Evolutionary conservation across 2,888 invertebrate genomes (phyloP), one percentile per base, ranked within the genome.

Genomic region (Oeneis ivallda): DNA sequence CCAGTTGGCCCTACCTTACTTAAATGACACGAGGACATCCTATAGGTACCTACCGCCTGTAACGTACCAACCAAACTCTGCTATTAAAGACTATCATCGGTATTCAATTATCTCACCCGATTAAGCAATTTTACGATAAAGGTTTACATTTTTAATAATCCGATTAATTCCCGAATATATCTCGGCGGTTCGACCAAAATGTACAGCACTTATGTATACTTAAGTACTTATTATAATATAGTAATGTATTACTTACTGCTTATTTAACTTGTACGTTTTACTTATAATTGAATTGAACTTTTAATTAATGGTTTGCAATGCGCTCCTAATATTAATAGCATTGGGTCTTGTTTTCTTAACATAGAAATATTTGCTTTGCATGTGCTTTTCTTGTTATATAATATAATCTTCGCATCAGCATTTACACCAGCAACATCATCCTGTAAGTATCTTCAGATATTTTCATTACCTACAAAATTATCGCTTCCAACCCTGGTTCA

Each of bases 1-100:
- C 79, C 74, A 75, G 75, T 76, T 67, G 75, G 76, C 76, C 78
- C 78, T 77, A 79, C 80, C 79, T 79, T 71, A 75, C 73, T 74
- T 76, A 78, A 76, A 80, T 76, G 74, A 77, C 74, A 78, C 76
- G 76, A 76, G 79, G 79, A 76, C 79, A 73, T 70, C 68, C 71
- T 73, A 74, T 74, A 78, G 70, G 71, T 71, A 72, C 72, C 71
- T 72, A 72, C 67, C 66, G 63, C 65, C 63, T 70, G 70, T 66
- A 65, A 71, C 65, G 64, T 62, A 58, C 65, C 64, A 52, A 69
- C 59, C 58, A 61, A 66, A 70, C 69, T 56, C 39, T 66, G 56
- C 67, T 66, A 67, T 67, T 69, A 60, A 54, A 59, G 45, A 65
- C 58, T 54, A 13, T 63, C 49, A 58, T 67, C 53, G 67, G 65